A percentile compares a stretch with the other conserved stretches of the same genome.
Conservation (phyloP, 2,888 invertebrate genomes). For the Mellilla xanthometata region DNA sequence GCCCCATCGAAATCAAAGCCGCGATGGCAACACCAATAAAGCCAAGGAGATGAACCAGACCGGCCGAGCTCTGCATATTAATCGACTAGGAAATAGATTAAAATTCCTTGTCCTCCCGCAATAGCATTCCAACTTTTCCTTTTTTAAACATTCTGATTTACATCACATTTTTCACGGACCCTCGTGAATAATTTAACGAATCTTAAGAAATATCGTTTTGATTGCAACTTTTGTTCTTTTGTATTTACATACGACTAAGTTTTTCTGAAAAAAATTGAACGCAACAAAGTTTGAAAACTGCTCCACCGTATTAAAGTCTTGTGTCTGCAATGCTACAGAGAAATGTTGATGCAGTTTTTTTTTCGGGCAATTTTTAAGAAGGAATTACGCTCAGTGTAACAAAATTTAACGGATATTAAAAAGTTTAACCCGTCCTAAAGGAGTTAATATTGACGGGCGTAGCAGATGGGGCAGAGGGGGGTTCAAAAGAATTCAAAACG, state of each 20-base stretch:
- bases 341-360: conserved; percentile 50
- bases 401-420: conserved; percentile 83
- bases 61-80: conserved; percentile 80
- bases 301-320: not conserved
- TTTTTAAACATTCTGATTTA: conserved; percentile 74
- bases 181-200: conserved; percentile 80
- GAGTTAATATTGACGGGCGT: conserved; percentile 84
- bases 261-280: no score
- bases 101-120: conserved; percentile 75
- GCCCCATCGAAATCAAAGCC: conserved; percentile 70
- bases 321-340: conserved; percentile 6
- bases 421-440: conserved; percentile 73
- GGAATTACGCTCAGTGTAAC: conserved; percentile 72
- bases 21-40: conserved; percentile 68
- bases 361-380: no score
- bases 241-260: conserved; percentile 20
- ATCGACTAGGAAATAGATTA: conserved; percentile 83
- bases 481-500: conserved; percentile 80
- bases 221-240: conserved; percentile 41
- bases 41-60: conserved; percentile 82
- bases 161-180: conserved; percentile 72
- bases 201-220: conserved; percentile 68
- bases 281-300: no score
- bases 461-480: conserved; percentile 79
- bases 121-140: conserved; percentile 67